Evolutionary conservation across 2,888 invertebrate genomes (phyloP).

Genomic region (Temnothorax unifasciatus): DNA sequence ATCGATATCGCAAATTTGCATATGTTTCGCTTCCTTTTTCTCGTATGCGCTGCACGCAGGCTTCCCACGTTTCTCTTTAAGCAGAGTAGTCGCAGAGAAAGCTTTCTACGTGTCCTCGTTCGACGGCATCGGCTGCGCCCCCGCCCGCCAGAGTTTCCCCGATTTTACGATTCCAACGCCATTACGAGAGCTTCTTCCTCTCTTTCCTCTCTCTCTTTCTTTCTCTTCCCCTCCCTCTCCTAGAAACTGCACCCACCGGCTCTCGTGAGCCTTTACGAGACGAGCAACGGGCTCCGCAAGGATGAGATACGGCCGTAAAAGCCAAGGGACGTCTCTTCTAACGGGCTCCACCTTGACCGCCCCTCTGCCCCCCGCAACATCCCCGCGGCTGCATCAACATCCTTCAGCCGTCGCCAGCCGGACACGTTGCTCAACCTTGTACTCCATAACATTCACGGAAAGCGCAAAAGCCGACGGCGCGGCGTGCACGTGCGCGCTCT

Average conservation of each 20-base stretch:
- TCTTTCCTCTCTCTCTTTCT: background rate
- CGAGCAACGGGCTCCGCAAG: slow-evolving; percentile 16
- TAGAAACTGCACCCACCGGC: slow-evolving; percentile 6
- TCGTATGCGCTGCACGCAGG: slow-evolving; percentile 29
- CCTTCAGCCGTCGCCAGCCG: slow-evolving; percentile 41
- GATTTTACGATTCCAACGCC: slow-evolving; percentile 45
- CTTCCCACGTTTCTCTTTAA: slow-evolving; percentile 71
- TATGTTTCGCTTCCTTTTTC: slow-evolving; percentile 21
- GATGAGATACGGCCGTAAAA: slow-evolving; percentile 53
- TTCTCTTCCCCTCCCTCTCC: background rate
- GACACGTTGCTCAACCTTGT: slow-evolving; percentile 71
- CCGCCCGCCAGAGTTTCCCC: slow-evolving; percentile 36
- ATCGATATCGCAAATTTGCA: slow-evolving; percentile 36
- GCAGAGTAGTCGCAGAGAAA: slow-evolving; percentile 62
- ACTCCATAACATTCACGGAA: slow-evolving; percentile 73
- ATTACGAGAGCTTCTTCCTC: slow-evolving; percentile 19
- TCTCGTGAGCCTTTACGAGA: slow-evolving; percentile 32
- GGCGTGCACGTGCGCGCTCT: slow-evolving; percentile 28
- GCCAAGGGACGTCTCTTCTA: slow-evolving; percentile 41
- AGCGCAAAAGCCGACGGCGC: slow-evolving; percentile 41
- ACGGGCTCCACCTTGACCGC: slow-evolving; percentile 30
- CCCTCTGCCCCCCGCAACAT: slow-evolving; percentile 33
- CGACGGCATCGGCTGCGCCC: background rate
- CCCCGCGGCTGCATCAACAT: slow-evolving; percentile 35
- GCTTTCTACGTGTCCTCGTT: slow-evolving; percentile 53